These are phyloP conservation scores for Orchestes rusci DNA, from an alignment of 2,888 invertebrate genomes.

Conservation along the genomic window DNA sequence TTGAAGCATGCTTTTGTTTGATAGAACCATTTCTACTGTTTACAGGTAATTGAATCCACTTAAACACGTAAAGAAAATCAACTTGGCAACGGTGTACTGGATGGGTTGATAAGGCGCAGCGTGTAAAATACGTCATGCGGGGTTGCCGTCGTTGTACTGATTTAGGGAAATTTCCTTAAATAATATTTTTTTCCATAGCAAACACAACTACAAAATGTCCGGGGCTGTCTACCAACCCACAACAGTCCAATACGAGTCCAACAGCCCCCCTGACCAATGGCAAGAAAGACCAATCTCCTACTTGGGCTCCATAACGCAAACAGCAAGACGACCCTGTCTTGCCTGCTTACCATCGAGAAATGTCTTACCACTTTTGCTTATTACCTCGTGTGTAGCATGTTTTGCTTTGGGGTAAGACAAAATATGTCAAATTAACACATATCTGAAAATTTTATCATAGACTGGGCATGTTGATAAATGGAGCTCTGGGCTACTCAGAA, in stretches of 20 bases:
- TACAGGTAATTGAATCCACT: too few relatives aligned
- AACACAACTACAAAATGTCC: constrained; percentile 34
- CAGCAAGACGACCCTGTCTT: constrained; percentile 52
- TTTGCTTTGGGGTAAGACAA: constrained; percentile 37
- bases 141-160: too few relatives aligned
- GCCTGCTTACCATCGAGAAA: constrained; percentile 39
- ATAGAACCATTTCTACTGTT: too few relatives aligned
- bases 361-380: constrained; percentile 37
- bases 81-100: too few relatives aligned
- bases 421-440: not conserved
- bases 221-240: constrained; percentile 72
- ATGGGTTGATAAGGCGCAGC: too few relatives aligned
- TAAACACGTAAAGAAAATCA: too few relatives aligned
- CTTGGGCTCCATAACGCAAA: constrained; percentile 47
- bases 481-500: constrained; percentile 53
- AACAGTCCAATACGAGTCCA: constrained; percentile 63
- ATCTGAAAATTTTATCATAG: constrained; percentile 36
- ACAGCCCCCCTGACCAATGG: constrained; percentile 41
- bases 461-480: constrained; percentile 56
- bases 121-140: too few relatives aligned
- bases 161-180: too few relatives aligned
- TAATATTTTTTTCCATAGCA: constrained; percentile 9
- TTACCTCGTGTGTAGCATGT: constrained; percentile 38
- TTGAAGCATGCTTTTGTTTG: too few relatives aligned
- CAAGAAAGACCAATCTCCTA: constrained; percentile 42